These are phyloP conservation scores for Eremophila alpestris DNA, from an alignment of 2,797 vertebrate genomes.

Conservation along the genomic window DNA sequence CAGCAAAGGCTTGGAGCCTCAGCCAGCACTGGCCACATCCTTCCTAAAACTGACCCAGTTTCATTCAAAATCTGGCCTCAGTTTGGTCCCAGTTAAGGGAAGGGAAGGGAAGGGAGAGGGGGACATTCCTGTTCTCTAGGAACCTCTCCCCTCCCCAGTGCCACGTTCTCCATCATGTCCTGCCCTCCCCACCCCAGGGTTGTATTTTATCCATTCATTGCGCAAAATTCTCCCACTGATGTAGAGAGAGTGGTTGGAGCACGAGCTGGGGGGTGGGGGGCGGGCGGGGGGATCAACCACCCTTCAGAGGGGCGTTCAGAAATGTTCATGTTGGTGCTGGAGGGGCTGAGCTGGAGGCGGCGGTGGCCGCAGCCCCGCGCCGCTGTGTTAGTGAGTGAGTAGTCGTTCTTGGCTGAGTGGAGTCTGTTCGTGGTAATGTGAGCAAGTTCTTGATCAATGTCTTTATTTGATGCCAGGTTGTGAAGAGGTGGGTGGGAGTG, in stretches of 20 bases:
- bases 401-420: constrained; percentile 59
- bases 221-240: neutral
- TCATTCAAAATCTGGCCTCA: neutral
- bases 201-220: neutral
- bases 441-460: constrained; percentile 56
- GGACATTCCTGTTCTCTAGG: neutral
- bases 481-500: constrained; percentile 24
- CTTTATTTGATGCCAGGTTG: constrained; percentile 51
- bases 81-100: neutral
- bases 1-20: rapidly evolving
- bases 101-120: neutral
- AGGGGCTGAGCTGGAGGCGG: neutral
- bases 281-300: neutral
- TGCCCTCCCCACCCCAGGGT: neutral
- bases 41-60: neutral
- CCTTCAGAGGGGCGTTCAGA: neutral
- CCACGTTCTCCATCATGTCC: neutral
- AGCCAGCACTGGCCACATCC: neutral
- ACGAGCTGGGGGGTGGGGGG: neutral
- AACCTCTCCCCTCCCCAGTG: neutral
- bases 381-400: constrained; percentile 36
- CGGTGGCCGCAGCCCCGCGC: neutral
- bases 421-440: constrained; percentile 60
- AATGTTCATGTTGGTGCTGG: neutral
- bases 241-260: neutral